Conservation (phyloP, 2,113 vertebrate species). For the Perca fluviatilis region DNA sequence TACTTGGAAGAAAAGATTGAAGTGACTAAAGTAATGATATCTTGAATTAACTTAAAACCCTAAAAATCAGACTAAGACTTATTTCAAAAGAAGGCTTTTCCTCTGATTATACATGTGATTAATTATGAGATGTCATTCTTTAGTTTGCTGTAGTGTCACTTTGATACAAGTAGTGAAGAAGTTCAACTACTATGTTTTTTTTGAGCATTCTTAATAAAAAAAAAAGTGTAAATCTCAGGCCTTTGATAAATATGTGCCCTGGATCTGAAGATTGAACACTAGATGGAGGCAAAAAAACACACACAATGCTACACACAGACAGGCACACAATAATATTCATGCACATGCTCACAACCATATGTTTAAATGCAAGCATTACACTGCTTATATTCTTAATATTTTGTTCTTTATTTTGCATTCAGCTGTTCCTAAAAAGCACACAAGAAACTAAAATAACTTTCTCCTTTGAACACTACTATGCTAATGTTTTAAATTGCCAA, state of each 20-base stretch:
- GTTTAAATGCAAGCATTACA: neutral
- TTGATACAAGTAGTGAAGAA: neutral
- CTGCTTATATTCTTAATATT: neutral
- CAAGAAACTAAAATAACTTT: constrained; percentile 4
- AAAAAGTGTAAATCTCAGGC: constrained; percentile 9
- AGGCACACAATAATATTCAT: constrained; percentile 28
- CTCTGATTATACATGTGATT: neutral
- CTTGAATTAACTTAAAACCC: neutral
- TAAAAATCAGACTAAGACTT: neutral
- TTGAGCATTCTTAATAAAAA: neutral
- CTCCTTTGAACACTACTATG: constrained; percentile 35
- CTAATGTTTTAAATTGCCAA: constrained; percentile 51
- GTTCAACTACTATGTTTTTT: neutral
- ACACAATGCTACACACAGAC: constrained; percentile 34
- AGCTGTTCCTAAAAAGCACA: constrained; percentile 33
- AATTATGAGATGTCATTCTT: neutral
- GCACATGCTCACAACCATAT: constrained; percentile 29
- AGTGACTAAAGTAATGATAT: neutral
- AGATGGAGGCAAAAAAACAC: constrained; percentile 10
- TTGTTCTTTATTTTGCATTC: neutral
- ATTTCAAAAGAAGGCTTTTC: neutral
- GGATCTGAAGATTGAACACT: neutral
- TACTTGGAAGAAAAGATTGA: neutral
- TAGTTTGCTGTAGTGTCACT: neutral
- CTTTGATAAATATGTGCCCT: constrained; percentile 9